phyloP scores from a whole-genome alignment of 2,888 invertebrate species.

The Yponomeuta cagnagella region DNA sequence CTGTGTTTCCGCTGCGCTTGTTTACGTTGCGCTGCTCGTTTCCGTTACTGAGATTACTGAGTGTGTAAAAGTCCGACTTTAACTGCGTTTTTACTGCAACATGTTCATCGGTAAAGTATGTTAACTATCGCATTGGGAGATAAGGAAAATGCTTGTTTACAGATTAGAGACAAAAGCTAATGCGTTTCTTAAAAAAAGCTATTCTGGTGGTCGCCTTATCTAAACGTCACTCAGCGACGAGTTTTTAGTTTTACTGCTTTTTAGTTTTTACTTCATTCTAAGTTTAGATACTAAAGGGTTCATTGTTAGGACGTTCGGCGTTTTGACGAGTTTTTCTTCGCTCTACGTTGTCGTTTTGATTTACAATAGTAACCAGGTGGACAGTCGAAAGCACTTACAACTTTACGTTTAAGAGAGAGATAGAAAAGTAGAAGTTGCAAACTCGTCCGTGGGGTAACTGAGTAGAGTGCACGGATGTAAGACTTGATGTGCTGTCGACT shows the following conservation, averaged over 20 bases:
- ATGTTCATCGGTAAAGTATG: constrained; percentile 1
- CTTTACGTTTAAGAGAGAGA: background rate
- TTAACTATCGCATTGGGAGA: background rate
- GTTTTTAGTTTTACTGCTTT: constrained; percentile 40
- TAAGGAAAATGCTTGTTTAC: constrained; percentile 6
- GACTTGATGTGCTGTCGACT: no score
- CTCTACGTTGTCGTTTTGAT: constrained; percentile 16
- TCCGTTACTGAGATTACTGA: constrained; percentile 31
- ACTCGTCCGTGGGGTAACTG: no score
- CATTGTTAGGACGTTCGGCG: constrained; percentile 27
- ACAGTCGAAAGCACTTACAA: background rate
- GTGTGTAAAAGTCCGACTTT: background rate
- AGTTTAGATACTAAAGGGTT: constrained; percentile 26
- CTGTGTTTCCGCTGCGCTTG: constrained; percentile 44
- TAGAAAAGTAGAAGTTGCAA: no score
- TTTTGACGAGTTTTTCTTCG: constrained; percentile 14
- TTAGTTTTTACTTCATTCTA: constrained; percentile 23
- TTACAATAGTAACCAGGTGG: constrained; percentile 12
- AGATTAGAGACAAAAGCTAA: constrained; percentile 39
- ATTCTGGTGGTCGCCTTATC: constrained; percentile 64
- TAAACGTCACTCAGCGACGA: constrained; percentile 51
- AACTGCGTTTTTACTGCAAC: background rate
- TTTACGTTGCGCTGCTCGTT: constrained; percentile 29
- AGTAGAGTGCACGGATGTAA: no score
- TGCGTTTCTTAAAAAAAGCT: constrained; percentile 49